Base-by-base conservation (phyloP, 1,140 invertebrate species). In the Pygmarrhopalites habei region DNA sequence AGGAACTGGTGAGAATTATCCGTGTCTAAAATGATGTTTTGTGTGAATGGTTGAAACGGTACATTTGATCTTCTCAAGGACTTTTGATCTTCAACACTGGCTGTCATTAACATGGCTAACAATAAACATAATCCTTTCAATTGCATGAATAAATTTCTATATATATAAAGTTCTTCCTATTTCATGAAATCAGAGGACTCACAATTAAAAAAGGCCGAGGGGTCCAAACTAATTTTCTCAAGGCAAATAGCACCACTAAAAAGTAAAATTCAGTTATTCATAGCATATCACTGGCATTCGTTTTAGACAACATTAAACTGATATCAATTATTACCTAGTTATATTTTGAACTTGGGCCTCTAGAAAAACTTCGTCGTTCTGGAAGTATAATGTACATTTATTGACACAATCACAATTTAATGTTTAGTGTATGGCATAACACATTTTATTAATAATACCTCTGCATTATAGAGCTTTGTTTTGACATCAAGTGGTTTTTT, bases 311-410 rank as follows among this genome's bases (percentile, higher is more conserved):
- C n/a, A n/a, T n/a, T n/a, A n/a, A n/a, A n/a, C n/a, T n/a, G n/a
- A n/a, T n/a, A n/a, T n/a, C n/a, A n/a, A n/a, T n/a, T n/a, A n/a
- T n/a, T n/a, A n/a, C n/a, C n/a, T 82, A 47, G 92, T 96, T 47
- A 93, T 88, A 77, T 98, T 98, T 77, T 96, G 90, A 61, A 98
- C 90, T 79, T 96, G 92, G 5, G 94, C 94, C 79, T 98, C 95
- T 67, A 98, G 77, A 77, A 92, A 98, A 5, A 98, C 90, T 81
- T 98, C 94, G 82, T 95, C 92, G 64, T 89, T 91, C 84, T 87
- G 68, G 53, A 73, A 73, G 3, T n/a, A n/a, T n/a, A n/a, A 62
- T 44, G 44, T 4, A 51, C 17, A 23, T 39, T 39, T 28, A 52
- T 10, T 30, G 28, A 49, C 32, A 35, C 5, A 35, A 35, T 15